These are phyloP conservation scores for Sebastes oblongus DNA, from an alignment of 2,797 vertebrate genomes.

Conservation along the genomic window DNA sequence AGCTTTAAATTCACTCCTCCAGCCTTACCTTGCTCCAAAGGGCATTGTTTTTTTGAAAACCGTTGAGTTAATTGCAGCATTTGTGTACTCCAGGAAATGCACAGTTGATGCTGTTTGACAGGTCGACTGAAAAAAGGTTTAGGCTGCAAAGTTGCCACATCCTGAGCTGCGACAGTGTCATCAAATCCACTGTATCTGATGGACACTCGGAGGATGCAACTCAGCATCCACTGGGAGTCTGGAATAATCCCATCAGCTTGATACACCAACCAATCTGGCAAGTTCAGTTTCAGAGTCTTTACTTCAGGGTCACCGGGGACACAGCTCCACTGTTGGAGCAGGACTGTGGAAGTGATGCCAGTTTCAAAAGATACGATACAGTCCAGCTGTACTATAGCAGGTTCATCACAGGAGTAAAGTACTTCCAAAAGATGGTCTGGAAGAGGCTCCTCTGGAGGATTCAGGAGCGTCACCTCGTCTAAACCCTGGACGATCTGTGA, in stretches of 20 bases:
- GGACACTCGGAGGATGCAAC: conserved; percentile 75
- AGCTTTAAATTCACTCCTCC: neutral
- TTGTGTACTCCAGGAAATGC: conserved; percentile 70
- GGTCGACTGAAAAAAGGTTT: conserved; percentile 70
- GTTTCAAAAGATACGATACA: conserved; percentile 75
- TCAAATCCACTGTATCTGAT: conserved; percentile 45
- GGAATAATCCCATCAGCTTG: conserved; percentile 77
- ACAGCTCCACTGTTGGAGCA: conserved; percentile 76
- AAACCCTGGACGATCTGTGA: conserved; percentile 50
- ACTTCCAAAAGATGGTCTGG: conserved; percentile 63
- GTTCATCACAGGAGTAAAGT: conserved; percentile 74
- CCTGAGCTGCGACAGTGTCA: conserved; percentile 41
- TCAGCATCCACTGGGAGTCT: conserved; percentile 75
- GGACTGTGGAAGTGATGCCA: conserved; percentile 48
- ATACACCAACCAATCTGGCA: conserved; percentile 86
- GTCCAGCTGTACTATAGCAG: conserved; percentile 73
- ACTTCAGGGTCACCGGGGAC: conserved; percentile 48
- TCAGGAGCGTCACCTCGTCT: conserved; percentile 74
- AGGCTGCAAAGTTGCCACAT: conserved; percentile 59
- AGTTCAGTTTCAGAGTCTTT: conserved; percentile 58
- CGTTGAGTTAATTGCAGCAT: conserved; percentile 54
- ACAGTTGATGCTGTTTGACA: conserved; percentile 77
- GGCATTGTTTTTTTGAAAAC: conserved; percentile 67
- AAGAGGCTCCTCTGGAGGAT: conserved; percentile 74
- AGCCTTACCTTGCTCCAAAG: conserved; percentile 78